Conservation (phyloP, 92 coral and sea anemone genomes). For the Montipora capitata region DNA sequence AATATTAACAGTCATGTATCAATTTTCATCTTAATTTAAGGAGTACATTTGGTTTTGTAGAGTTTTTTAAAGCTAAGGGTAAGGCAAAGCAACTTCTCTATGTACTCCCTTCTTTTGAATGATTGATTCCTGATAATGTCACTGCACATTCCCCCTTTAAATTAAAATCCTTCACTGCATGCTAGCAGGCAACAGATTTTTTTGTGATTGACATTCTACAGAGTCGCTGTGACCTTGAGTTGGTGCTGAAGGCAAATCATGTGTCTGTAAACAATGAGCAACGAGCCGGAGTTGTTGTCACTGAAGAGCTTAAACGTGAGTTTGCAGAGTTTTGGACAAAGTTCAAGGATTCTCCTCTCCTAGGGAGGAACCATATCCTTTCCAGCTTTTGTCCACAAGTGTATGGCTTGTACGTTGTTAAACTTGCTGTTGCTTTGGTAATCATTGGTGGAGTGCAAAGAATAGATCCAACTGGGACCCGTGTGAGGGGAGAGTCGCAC, state of each 20-base stretch:
- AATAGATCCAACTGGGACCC: slow-evolving; percentile 89
- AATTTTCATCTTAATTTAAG: no score
- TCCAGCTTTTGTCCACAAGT: slow-evolving; percentile 97
- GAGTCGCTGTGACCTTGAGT: slow-evolving; percentile 96
- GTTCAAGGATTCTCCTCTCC: slow-evolving; percentile 76
- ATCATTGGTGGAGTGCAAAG: slow-evolving; percentile 96
- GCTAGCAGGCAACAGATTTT: no score
- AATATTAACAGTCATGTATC: no score
- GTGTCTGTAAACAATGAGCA: slow-evolving; percentile 96
- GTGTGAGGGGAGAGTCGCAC: slow-evolving; percentile 97
- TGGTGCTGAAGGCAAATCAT: slow-evolving; percentile 94
- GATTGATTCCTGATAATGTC: no score
- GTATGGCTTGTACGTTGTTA: slow-evolving; percentile 95
- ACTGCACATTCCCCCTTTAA: no score
- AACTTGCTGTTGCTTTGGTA: slow-evolving; percentile 90
- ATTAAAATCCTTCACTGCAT: no score
- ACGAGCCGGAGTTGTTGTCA: slow-evolving; percentile 83
- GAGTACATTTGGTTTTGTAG: no score
- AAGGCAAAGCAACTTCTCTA: no score
- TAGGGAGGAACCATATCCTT: slow-evolving; percentile 93
- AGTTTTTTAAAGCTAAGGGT: no score
- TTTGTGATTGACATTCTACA: neutral
- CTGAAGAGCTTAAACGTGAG: slow-evolving; percentile 93
- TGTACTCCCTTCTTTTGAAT: no score
- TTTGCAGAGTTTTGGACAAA: slow-evolving; percentile 93